These are phyloP conservation scores for Coremacera marginata DNA, from an alignment of 2,888 invertebrate genomes.

Conservation along the genomic window DNA sequence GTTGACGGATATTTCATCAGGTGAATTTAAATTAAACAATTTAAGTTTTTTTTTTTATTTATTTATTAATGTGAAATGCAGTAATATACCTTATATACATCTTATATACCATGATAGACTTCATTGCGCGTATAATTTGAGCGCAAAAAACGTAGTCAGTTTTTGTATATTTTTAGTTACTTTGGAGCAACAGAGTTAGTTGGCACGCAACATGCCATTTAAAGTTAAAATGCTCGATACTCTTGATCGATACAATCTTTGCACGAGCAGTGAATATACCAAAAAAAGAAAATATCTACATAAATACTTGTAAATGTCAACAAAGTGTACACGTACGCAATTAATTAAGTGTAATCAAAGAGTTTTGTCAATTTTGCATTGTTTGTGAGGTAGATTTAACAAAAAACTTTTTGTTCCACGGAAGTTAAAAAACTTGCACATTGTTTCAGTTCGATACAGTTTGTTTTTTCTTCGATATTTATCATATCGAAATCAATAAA, in stretches of 20 bases:
- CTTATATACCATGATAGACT: neutral
- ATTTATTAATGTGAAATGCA: neutral
- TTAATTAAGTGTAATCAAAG: too few species aligned
- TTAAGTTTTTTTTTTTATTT: neutral
- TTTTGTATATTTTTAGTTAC: neutral
- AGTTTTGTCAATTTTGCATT: too few species aligned
- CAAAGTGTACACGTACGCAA: too few species aligned
- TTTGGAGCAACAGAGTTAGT: neutral
- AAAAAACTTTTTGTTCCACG: too few species aligned
- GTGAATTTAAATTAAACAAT: constrained; percentile 14
- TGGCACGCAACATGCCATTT: neutral
- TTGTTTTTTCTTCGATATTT: too few species aligned
- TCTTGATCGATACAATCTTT: neutral
- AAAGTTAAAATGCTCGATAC: neutral
- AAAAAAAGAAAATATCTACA: too few species aligned
- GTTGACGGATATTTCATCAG: constrained; percentile 16
- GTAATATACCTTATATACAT: neutral
- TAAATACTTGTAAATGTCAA: too few species aligned
- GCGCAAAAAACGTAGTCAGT: neutral
- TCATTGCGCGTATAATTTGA: constrained; percentile 12
- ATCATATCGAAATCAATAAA: too few species aligned
- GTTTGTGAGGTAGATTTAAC: too few species aligned
- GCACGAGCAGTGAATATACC: neutral
- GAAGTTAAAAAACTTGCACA: too few species aligned
- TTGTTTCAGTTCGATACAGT: too few species aligned